Conservation (phyloP, 2,113 vertebrate species). For the Rhynchomys soricoides region DNA sequence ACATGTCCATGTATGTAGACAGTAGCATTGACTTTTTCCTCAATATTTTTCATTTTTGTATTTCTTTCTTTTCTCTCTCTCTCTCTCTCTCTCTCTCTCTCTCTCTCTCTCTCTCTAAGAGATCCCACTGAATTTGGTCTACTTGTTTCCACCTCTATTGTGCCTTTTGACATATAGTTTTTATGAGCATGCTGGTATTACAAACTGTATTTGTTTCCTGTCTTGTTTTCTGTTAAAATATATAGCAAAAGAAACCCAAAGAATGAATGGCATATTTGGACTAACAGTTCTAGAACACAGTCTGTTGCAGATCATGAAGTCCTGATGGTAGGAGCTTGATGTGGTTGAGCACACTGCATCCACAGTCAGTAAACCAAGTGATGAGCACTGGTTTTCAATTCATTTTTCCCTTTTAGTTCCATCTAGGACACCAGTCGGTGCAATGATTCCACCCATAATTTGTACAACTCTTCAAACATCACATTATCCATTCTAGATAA, state of each 20-base stretch:
- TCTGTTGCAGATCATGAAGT: no score
- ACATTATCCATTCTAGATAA: background rate
- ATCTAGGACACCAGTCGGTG: background rate
- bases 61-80: no score
- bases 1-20: background rate
- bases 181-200: background rate
- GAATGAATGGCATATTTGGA: accelerated
- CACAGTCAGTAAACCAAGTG: no score
- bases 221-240: no score
- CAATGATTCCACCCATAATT: background rate
- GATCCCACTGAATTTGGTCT: background rate
- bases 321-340: no score
- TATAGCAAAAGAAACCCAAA: background rate
- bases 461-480: no score
- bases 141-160: accelerated
- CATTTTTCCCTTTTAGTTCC: no score
- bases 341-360: no score
- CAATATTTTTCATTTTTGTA: background rate
- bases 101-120: background rate
- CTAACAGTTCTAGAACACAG: background rate
- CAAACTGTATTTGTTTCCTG: background rate
- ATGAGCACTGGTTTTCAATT: background rate
- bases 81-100: accelerated
- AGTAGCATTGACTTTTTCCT: background rate
- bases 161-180: background rate